Conservation (phyloP, 2,113 vertebrate species). For the Heloderma charlesbogerti region DNA sequence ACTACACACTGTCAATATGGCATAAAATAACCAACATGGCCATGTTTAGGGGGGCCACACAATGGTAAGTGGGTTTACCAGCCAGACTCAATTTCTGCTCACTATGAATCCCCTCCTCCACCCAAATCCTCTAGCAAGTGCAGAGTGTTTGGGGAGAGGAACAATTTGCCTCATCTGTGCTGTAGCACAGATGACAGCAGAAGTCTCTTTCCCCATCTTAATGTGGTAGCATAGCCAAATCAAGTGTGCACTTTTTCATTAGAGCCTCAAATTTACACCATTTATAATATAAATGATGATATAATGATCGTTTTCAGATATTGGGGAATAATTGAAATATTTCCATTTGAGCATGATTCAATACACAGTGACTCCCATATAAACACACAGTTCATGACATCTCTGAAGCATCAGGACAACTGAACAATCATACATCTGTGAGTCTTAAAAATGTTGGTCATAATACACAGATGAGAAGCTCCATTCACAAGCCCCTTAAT, state of each 20-base stretch:
- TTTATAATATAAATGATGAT: background rate
- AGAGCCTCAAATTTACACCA: background rate
- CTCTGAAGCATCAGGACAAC: background rate
- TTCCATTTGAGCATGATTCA: background rate
- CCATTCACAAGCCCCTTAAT: background rate
- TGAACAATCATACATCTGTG: background rate
- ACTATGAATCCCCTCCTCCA: background rate
- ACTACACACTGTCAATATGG: background rate
- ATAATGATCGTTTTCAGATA: background rate
- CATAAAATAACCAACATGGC: background rate
- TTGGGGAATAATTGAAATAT: background rate
- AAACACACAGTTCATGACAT: background rate
- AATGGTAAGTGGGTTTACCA: background rate
- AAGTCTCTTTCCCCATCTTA: background rate
- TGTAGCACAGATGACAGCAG: too few species aligned
- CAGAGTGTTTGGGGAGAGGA: background rate
- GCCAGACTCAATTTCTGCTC: background rate
- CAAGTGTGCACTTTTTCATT: too few species aligned
- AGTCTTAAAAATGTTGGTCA: background rate
- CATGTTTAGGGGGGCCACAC: background rate
- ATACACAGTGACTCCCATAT: background rate
- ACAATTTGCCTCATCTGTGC: background rate
- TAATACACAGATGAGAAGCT: background rate
- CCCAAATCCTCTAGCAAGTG: background rate
- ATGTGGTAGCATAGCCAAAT: too few species aligned